Evolutionary conservation across 2,797 vertebrate genomes (phyloP), one percentile per base, ranked within the genome.

Genomic region (Poeciliopsis infans): DNA sequence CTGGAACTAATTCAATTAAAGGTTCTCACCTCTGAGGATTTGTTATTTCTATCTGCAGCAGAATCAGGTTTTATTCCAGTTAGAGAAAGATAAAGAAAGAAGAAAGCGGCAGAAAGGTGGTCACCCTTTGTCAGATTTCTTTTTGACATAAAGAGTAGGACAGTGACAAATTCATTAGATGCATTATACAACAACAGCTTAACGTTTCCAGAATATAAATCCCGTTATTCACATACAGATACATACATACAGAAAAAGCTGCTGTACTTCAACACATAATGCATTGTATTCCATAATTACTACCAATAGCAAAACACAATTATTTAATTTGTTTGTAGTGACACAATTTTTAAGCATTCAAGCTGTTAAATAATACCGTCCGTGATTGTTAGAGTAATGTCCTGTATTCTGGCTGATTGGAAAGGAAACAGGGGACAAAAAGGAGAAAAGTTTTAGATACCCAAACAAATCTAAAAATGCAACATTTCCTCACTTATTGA

Each of bases 11-110:
- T 43, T 70, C 23, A 12, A 28, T 70, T 41, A n/a, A 70, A 45
- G 41, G 25, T 41, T 25, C 18, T 41, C 36, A 25, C 61, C 61
- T 20, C 33, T 20, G 20, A 39, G 20, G 33, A 25, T 41, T 43
- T 43, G 6, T 2, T n/a, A 15, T 45, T n/a, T 70, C 45, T 28
- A 70, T 70, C 41, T 43, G 25, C 41, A 43, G 41, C 68, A 70
- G 25, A 70, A 70, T 70, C 68, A 68, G 36, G 64, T 41, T 68
- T 68, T 39, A 23, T 41, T 68, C 7, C 36, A 68, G 64, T 41
- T 39, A 68, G 36, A 68, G 64, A 36, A 36, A 64, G 33, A 36
- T 2, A 41, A 41, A 25, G 36, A n/a, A 43, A 45, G 5, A 70
- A 15, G 12, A 41, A 45, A 70, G 39, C 4, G 5, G 39, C 23